Base-by-base conservation (phyloP, 1,140 invertebrate genomes). In the Pseudachorutes palmiensis region DNA sequence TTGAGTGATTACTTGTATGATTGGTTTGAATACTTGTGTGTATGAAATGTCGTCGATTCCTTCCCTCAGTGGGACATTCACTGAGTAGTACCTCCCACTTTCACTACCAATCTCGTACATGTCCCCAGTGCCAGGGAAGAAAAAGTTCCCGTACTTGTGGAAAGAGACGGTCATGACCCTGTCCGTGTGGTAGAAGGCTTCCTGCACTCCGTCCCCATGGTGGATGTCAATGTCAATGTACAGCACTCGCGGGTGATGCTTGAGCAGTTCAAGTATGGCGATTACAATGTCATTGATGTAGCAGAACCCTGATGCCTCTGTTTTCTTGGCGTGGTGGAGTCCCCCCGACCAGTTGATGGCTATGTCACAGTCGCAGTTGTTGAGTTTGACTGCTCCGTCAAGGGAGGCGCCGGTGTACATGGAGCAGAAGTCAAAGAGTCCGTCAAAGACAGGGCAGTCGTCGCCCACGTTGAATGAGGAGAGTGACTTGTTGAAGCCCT, bases 331-430 rank as follows among this genome's bases (percentile, higher is more conserved):
- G 81, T 99, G 97, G 83, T 99, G 97, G 28, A 99, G 80, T 1
- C 97, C 97, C 22, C 97, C 97, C 2, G 94, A 94, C 97, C 97
- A 99, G 80, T 99, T 99, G 28, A 99, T 90, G 5, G 95, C 97
- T 72, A 99, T 98, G 78, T 99, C 97, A 78, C 91, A 94, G 71
- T 86, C 86, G 75, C 92, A 88, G 76, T 95, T 91, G 77, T 98
- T 98, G 0, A 98, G 77, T 76, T 95, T 93, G 75, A 91, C 89
- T 0, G 94, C 93, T n/a, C 92, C 92, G 77, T 96, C 92, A 55
- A 98, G 78, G 0, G 93, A 96, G 0, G 93, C 95, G 0, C 95
- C 95, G 0, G 94, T 96, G 75, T 98, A 98, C 87, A 95, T 91
- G 0, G 92, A 92, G 76, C 97, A 99, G 77, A 99, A 99, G 76